Base-by-base conservation (phyloP, 2,888 invertebrate genomes). In the Scelioninae gen. 1 region DNA sequence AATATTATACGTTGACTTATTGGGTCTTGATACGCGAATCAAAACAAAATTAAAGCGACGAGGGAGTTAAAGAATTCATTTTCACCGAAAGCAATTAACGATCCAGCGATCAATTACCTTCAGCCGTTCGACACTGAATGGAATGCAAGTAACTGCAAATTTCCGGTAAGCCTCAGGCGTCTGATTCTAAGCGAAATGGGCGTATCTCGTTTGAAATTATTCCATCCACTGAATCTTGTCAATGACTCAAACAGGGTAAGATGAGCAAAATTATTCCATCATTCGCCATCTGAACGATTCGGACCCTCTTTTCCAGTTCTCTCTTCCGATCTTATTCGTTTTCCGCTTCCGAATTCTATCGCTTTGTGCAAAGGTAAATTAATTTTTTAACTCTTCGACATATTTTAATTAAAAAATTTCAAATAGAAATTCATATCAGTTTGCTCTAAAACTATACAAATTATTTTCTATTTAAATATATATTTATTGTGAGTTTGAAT, bases 91-190 rank as follows among this genome's bases (percentile, higher is more conserved):
- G 71, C 65, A 82, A 84, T 82, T 82, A 82, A 72, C 75, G 82
- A 82, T 84, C 68, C 47, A 34, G 75, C 55, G 81, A 83, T 81
- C 84, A 82, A 84, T 84, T 82, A 82, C 71, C 81, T 68, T 78
- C 66, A 76, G 68, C 31, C 79, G 84, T 75, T 85, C 87, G 88
- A 88, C 87, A 88, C 88, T 88, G 87, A 72, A 85, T 88, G 89
- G 89, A 89, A 89, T 88, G 88, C 87, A 87, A 87, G 87, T 90
- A 90, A 90, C 89, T 91, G 90, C 88, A 88, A 90, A 90, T 90
- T 90, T 91, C 91, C 91, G 89, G 87, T 85, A 87, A 82, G 81
- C 85, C 84, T 85, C 63, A 58, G 72, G 76, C 72, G 49, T 43
- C 31, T 71, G 81, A 84, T 60, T 82, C 80, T 71, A 84, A 85